These are phyloP conservation scores for Poeciliopsis paucimaculata DNA, from an alignment of 2,797 vertebrate genomes.

Conservation along the genomic window DNA sequence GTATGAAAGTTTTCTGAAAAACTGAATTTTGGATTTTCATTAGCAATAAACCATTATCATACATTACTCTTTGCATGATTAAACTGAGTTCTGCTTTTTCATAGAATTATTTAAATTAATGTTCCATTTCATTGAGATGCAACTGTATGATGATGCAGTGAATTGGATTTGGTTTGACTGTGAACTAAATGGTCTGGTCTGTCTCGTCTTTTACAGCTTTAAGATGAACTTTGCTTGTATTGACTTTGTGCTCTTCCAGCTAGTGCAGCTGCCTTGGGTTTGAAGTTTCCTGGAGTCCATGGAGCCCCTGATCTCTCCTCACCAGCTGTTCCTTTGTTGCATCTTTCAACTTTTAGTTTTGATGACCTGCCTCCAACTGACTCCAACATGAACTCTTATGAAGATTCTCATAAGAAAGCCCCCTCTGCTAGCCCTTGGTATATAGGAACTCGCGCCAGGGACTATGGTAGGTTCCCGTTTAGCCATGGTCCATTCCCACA, in stretches of 20 bases:
- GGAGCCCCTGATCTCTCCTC: slow-evolving; percentile 42
- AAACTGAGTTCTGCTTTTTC: not conserved
- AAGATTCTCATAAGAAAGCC: not conserved
- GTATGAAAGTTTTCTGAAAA: too few species aligned
- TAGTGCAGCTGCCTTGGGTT: slow-evolving; percentile 63
- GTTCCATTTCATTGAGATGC: not conserved
- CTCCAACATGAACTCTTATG: not conserved
- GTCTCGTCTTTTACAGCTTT: not conserved
- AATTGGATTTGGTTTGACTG: not conserved
- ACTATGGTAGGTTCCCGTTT: slow-evolving; percentile 6
- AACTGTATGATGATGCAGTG: not conserved
- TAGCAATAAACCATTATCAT: too few species aligned
- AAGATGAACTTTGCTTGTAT: not conserved
- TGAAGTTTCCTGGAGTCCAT: slow-evolving; percentile 54
- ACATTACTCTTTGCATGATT: not conserved
- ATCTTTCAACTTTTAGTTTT: not conserved
- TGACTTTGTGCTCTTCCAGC: slow-evolving; percentile 35
- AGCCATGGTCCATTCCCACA: slow-evolving; percentile 9
- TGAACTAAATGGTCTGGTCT: not conserved
- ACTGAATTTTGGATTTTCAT: too few species aligned
- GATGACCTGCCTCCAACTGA: not conserved
- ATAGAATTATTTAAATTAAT: not conserved
- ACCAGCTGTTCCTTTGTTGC: slow-evolving; percentile 11
- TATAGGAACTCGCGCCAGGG: slow-evolving; percentile 13
- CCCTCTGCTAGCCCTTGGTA: not conserved